These are phyloP conservation scores for Fregata magnificens DNA, from an alignment of 2,113 vertebrate species.

Conservation along the genomic window DNA sequence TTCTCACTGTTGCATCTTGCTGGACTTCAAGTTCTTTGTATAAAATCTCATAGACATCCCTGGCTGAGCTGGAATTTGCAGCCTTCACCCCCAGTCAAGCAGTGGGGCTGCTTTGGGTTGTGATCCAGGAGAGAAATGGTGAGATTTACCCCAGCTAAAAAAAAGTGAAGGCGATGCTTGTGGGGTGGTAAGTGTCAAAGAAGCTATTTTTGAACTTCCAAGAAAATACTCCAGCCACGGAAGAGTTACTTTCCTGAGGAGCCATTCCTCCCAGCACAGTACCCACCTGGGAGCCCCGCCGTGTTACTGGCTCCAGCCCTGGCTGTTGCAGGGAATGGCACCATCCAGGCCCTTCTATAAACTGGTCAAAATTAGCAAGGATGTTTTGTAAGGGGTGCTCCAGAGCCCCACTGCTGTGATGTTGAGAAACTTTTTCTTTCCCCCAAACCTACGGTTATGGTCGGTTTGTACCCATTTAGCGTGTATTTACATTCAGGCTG, in stretches of 20 bases:
- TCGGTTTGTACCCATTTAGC: neutral
- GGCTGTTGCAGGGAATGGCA: neutral
- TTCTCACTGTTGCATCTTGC: neutral
- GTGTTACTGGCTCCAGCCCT: neutral
- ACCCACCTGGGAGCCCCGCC: neutral
- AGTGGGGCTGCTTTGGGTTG: neutral
- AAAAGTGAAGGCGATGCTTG: neutral
- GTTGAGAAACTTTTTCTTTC: neutral
- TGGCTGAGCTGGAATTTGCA: neutral
- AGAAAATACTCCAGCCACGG: neutral
- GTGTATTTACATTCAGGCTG: constrained; percentile 24
- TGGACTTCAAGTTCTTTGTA: neutral
- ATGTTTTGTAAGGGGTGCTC: neutral
- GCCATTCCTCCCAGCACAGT: neutral
- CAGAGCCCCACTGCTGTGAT: neutral
- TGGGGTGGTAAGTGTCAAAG: neutral
- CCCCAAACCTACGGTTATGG: accelerated
- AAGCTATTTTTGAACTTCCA: neutral
- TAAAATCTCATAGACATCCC: neutral
- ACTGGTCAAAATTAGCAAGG: neutral
- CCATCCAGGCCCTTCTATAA: neutral
- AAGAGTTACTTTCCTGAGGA: neutral
- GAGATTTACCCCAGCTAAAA: neutral
- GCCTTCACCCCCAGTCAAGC: neutral
- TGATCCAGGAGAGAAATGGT: neutral